These are phyloP conservation scores for Trypoxylon attenuatum DNA, from an alignment of 2,888 invertebrate genomes.

Conservation along the genomic window DNA sequence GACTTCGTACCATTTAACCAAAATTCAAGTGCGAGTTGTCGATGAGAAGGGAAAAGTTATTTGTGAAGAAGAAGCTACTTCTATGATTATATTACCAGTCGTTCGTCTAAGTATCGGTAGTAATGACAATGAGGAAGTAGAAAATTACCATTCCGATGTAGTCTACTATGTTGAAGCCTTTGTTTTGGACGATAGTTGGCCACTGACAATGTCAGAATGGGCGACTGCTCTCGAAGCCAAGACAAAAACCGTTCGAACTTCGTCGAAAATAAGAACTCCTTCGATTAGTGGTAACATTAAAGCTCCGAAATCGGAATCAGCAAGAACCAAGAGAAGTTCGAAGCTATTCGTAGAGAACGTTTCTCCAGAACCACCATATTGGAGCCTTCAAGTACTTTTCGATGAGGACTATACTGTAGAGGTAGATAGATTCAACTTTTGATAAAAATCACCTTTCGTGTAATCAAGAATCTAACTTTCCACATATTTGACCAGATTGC, in stretches of 20 bases:
- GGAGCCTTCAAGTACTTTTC: constrained; percentile 52
- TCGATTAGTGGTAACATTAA: not conserved
- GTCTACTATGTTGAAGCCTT: constrained; percentile 61
- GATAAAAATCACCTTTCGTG: not conserved
- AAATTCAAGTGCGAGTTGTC: constrained; percentile 36
- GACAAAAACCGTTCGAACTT: constrained; percentile 4
- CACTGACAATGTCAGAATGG: constrained; percentile 72
- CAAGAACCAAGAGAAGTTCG: constrained; percentile 8
- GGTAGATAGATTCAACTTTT: constrained; percentile 19
- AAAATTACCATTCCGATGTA: not conserved
- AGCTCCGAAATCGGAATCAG: not conserved
- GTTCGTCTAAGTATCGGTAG: constrained; percentile 14
- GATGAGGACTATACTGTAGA: constrained; percentile 39
- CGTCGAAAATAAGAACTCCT: constrained; percentile 8
- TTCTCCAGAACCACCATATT: constrained; percentile 47
- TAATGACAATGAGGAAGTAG: not conserved
- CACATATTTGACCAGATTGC: constrained; percentile 25
- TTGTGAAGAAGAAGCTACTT: constrained; percentile 35
- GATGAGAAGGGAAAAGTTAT: constrained; percentile 23
- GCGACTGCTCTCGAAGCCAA: constrained; percentile 57
- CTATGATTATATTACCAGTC: constrained; percentile 48
- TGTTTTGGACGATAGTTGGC: constrained; percentile 73
- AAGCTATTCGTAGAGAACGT: no score
- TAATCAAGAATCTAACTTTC: not conserved
- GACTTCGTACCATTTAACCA: constrained; percentile 43